phyloP scores from a whole-genome alignment of 2,888 invertebrate species.

The Heliconius ethilla region DNA sequence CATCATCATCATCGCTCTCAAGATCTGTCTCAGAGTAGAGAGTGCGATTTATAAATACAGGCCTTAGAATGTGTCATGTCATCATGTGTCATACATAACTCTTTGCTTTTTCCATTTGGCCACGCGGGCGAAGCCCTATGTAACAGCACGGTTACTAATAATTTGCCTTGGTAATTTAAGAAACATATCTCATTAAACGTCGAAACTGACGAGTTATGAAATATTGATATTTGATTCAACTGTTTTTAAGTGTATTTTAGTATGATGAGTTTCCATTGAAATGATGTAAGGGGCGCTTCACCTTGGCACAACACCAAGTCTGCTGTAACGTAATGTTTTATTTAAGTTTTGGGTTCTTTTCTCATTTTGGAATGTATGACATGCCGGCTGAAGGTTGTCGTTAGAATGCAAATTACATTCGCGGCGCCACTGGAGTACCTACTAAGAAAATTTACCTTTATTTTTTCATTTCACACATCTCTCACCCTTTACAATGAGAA shows the following conservation, averaged over 20 bases:
- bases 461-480: not conserved
- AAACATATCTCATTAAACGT: not conserved
- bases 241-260: conserved; percentile 43
- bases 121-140: too few relatives aligned
- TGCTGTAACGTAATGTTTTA: conserved; percentile 38
- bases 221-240: conserved; percentile 33
- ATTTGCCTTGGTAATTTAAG: conserved; percentile 9
- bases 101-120: too few relatives aligned
- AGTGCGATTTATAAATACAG: too few relatives aligned
- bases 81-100: too few relatives aligned
- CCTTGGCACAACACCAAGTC: conserved; percentile 50
- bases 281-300: conserved; percentile 45
- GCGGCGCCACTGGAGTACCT: conserved; percentile 1
- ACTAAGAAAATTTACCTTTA: not conserved
- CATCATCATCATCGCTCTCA: too few relatives aligned
- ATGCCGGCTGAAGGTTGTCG: conserved; percentile 28
- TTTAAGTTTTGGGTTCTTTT: conserved; percentile 36
- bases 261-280: conserved; percentile 31
- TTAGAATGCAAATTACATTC: conserved; percentile 27
- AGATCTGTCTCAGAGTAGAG: too few relatives aligned
- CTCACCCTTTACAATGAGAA: not conserved
- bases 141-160: too few relatives aligned
- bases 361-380: conserved; percentile 31
- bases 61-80: too few relatives aligned
- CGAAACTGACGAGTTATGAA: not conserved